These are phyloP conservation scores for Sinotaia quadrata DNA, from an alignment of 2,888 invertebrate genomes.

Conservation along the genomic window DNA sequence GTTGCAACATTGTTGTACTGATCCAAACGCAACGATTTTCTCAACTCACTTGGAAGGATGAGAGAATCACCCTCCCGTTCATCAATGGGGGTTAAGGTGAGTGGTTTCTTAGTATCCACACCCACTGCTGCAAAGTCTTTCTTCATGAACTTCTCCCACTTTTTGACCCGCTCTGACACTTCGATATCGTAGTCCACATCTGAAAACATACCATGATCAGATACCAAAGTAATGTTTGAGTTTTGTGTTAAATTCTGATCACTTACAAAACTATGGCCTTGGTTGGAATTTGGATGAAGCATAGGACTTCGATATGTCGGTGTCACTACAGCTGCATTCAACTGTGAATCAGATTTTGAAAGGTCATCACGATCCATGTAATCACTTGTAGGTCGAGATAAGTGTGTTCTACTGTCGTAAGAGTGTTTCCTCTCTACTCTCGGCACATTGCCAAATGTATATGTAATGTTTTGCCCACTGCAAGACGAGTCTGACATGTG, in stretches of 20 bases:
- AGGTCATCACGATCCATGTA: constrained; percentile 43
- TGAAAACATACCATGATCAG: constrained; percentile 62
- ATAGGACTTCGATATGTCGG: constrained; percentile 34
- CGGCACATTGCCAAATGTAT: constrained; percentile 16
- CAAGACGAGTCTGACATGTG: constrained; percentile 13
- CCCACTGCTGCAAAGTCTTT: constrained; percentile 24
- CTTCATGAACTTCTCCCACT: constrained; percentile 63
- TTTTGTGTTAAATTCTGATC: constrained; percentile 38
- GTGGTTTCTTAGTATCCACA: constrained; percentile 29
- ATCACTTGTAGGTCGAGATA: constrained; percentile 32
- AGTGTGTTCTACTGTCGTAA: constrained; percentile 31
- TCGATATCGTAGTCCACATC: constrained; percentile 67
- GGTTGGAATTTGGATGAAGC: constrained; percentile 29
- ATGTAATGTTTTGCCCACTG: background rate
- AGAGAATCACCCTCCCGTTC: constrained; percentile 41
- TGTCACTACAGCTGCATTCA: constrained; percentile 41
- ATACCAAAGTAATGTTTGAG: constrained; percentile 18
- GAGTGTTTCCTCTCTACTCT: constrained; percentile 34
- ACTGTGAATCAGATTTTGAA: constrained; percentile 61
- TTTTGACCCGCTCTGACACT: constrained; percentile 63
- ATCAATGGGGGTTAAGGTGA: constrained; percentile 48
- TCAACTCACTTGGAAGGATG: constrained; percentile 38
- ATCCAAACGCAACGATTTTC: constrained; percentile 35
- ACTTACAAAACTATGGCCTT: constrained; percentile 37
- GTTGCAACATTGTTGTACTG: constrained; percentile 2